Percentiles rank a stretch among this genome's conserved stretches.
These are phyloP conservation scores for Gisinianus flammeolus DNA, from an alignment of 2,888 invertebrate species.

Conservation along the genomic window DNA sequence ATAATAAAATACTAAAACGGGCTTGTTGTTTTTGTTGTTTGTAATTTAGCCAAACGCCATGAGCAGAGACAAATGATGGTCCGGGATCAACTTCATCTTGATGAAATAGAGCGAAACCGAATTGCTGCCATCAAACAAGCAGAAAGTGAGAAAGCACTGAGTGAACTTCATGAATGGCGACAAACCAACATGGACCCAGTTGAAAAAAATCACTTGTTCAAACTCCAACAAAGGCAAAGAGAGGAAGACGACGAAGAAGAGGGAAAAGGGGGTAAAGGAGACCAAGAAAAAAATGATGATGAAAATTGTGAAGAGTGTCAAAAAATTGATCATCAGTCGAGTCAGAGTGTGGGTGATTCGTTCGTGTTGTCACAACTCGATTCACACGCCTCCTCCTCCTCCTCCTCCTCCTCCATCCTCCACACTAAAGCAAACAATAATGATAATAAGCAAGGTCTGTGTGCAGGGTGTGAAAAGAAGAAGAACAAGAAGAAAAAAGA, in stretches of 20 bases:
- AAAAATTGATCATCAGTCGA: conserved; percentile 2
- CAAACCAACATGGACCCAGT: neutral
- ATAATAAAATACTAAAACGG: conserved; percentile 4
- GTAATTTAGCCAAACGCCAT: conserved; percentile 54
- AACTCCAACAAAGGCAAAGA: neutral
- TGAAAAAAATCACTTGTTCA: conserved; percentile 9
- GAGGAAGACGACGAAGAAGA: neutral
- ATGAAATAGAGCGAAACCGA: conserved; percentile 67
- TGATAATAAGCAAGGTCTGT: neutral
- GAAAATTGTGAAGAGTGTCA: neutral
- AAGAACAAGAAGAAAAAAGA: conserved; percentile 61
- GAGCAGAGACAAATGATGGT: conserved; percentile 69
- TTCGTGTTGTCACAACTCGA: neutral
- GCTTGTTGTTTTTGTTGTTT: neutral
- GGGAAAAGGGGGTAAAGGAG: neutral
- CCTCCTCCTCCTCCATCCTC: too few species aligned
- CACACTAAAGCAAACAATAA: neutral
- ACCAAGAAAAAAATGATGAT: neutral
- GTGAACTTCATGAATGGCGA: conserved; percentile 70
- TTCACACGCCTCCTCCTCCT: neutral
- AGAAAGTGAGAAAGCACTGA: conserved; percentile 71
- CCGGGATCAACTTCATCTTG: conserved; percentile 68
- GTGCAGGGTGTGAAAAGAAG: conserved; percentile 60
- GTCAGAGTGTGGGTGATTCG: neutral
- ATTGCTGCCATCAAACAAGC: conserved; percentile 71